These are phyloP conservation scores for Ethmia dodecea DNA, from an alignment of 2,888 invertebrate genomes.

Conservation along the genomic window DNA sequence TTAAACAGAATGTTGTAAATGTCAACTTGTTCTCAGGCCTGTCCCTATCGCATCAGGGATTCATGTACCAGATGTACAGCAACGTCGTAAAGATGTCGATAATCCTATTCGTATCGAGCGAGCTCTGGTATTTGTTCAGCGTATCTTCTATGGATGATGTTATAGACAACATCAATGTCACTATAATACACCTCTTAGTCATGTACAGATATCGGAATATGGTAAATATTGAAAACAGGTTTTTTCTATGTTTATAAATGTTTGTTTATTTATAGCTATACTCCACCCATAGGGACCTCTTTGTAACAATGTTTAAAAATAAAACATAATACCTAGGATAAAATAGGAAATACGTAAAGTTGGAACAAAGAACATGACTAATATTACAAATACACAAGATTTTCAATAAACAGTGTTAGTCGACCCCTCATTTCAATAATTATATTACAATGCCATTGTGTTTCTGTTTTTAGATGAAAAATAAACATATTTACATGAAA, in stretches of 20 bases:
- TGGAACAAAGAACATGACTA: conserved; percentile 3
- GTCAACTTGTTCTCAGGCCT: conserved; percentile 8
- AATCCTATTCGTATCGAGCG: conserved; percentile 12
- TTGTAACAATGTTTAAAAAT: no score
- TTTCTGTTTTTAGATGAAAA: conserved; percentile 8
- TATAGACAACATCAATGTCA: conserved; percentile 20
- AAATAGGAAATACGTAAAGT: no score
- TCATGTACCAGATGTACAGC: conserved; percentile 17
- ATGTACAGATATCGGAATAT: conserved; percentile 18
- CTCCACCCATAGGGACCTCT: no score
- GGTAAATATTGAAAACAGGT: conserved; percentile 18
- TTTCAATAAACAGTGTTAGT: neutral
- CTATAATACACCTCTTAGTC: conserved; percentile 18
- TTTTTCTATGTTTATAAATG: no score
- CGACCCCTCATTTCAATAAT: neutral
- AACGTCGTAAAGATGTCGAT: conserved; percentile 10
- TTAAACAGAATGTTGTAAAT: neutral
- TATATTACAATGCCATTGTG: neutral
- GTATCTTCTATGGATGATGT: conserved; percentile 15
- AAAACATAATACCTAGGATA: no score
- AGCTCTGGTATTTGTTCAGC: conserved; percentile 16
- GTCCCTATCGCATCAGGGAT: conserved; percentile 10
- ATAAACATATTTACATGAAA: conserved; percentile 14
- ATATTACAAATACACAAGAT: neutral
- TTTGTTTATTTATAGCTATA: no score